Evolutionary conservation across 1,140 invertebrate genomes (phyloP).

Genomic region (Hylaeus volcanicus): DNA sequence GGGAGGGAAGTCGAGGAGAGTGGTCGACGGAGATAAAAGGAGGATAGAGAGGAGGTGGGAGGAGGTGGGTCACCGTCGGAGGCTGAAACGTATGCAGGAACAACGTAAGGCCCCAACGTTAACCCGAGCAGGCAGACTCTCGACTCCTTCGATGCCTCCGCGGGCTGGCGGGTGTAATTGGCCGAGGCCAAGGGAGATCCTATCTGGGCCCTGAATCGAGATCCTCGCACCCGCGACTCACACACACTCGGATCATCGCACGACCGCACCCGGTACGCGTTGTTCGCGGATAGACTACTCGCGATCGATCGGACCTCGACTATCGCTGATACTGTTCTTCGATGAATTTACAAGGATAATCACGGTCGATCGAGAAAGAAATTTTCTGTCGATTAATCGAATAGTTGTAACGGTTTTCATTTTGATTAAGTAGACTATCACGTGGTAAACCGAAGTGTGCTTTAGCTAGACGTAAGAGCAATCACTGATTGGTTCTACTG

Average conservation of each 20-base stretch:
- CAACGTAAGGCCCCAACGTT: conserved; percentile 55
- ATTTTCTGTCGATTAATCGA: no score
- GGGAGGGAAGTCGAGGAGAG: neutral
- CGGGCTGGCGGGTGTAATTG: conserved; percentile 68
- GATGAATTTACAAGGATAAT: no score
- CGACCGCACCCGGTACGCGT: conserved; percentile 57
- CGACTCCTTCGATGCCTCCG: conserved; percentile 44
- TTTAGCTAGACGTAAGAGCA: no score
- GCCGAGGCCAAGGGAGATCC: conserved; percentile 65
- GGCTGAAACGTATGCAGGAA: conserved; percentile 67
- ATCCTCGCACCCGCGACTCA: conserved; percentile 67
- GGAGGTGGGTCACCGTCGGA: conserved; percentile 48
- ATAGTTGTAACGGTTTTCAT: no score
- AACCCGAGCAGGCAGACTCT: conserved; percentile 54
- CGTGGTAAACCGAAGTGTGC: no score
- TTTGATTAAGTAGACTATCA: no score
- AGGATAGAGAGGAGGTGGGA: neutral
- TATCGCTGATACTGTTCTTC: no score
- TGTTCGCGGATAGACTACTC: conserved; percentile 30
- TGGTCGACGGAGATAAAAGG: neutral
- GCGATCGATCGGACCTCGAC: conserved; percentile 4
- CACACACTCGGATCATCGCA: conserved; percentile 47
- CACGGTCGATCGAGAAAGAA: no score
- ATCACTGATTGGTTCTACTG: no score
- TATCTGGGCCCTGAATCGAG: conserved; percentile 67